These are phyloP conservation scores for Hucho hucho DNA, from an alignment of 2,113 vertebrate species.

Conservation along the genomic window DNA sequence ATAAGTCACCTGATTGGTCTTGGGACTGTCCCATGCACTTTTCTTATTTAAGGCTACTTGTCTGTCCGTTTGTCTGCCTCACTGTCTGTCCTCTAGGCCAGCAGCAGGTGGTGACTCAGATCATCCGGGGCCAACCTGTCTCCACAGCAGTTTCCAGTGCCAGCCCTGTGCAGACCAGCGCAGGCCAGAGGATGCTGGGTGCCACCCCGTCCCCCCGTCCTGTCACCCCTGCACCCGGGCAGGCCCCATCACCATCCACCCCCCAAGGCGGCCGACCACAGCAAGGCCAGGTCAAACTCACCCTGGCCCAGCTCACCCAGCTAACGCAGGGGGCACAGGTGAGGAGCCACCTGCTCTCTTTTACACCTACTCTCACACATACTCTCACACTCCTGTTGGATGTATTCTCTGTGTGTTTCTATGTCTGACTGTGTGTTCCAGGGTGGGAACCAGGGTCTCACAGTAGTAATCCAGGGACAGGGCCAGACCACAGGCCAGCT, in stretches of 20 bases:
- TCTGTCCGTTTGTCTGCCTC: background rate
- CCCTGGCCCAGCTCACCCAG: slow-evolving; percentile 96
- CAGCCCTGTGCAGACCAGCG: slow-evolving; percentile 56
- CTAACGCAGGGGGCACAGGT: slow-evolving; percentile 94
- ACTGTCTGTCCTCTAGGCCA: slow-evolving; percentile 70
- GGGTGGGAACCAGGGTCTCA: slow-evolving; percentile 93
- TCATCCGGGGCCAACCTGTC: slow-evolving; percentile 81
- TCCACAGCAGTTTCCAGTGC: slow-evolving; percentile 69
- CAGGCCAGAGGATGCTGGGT: slow-evolving; percentile 71
- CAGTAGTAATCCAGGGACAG: slow-evolving; percentile 97
- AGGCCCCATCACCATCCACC: slow-evolving; percentile 32
- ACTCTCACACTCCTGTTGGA: background rate
- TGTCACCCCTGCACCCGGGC: slow-evolving; percentile 45
- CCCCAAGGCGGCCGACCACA: slow-evolving; percentile 77
- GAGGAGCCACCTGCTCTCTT: slow-evolving; percentile 25
- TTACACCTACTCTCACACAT: background rate
- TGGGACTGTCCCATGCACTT: too few species aligned
- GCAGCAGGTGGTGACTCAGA: slow-evolving; percentile 83
- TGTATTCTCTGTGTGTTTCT: background rate
- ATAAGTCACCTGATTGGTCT: too few species aligned
- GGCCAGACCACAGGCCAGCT: slow-evolving; percentile 97
- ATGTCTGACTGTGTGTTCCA: slow-evolving; percentile 44
- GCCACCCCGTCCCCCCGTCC: slow-evolving; percentile 67
- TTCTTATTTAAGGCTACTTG: background rate
- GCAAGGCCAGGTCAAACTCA: slow-evolving; percentile 97